Conservation (phyloP, 2,797 vertebrate species). For the Myotis pilosus region DNA sequence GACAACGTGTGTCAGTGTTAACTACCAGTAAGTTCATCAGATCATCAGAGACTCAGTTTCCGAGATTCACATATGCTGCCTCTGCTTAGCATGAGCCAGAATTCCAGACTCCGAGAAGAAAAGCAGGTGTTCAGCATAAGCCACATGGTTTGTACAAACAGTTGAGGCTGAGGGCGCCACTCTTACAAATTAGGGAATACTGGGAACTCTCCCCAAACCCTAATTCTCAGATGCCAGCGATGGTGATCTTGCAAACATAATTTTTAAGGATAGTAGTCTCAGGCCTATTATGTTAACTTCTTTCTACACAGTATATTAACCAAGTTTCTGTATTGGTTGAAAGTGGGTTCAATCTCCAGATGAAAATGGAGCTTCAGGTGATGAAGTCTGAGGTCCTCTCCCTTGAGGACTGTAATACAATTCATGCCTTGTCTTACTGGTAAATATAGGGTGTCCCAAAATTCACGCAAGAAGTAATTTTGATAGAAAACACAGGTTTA, state of each 20-base stretch:
- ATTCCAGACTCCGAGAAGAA: not conserved
- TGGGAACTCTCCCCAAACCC: not conserved
- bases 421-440: not conserved
- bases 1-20: not conserved
- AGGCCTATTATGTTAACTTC: not conserved
- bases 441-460: not conserved
- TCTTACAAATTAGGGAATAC: not conserved
- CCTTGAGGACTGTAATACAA: not conserved
- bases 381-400: not conserved
- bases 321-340: not conserved
- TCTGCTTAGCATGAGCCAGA: not conserved
- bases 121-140: not conserved
- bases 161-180: not conserved
- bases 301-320: not conserved
- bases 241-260: not conserved
- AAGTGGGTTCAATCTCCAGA: not conserved
- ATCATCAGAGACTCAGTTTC: not conserved
- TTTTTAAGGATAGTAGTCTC: not conserved
- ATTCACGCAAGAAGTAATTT: too few relatives aligned
- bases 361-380: not conserved
- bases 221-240: not conserved
- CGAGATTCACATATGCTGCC: not conserved
- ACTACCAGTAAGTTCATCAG: not conserved
- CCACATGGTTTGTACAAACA: not conserved
- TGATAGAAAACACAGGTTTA: too few relatives aligned